Percentiles rank a stretch among this genome's conserved stretches.
These are phyloP conservation scores for Dinothrombium tinctorium DNA, from an alignment of 1,140 invertebrate genomes.

Conservation along the genomic window DNA sequence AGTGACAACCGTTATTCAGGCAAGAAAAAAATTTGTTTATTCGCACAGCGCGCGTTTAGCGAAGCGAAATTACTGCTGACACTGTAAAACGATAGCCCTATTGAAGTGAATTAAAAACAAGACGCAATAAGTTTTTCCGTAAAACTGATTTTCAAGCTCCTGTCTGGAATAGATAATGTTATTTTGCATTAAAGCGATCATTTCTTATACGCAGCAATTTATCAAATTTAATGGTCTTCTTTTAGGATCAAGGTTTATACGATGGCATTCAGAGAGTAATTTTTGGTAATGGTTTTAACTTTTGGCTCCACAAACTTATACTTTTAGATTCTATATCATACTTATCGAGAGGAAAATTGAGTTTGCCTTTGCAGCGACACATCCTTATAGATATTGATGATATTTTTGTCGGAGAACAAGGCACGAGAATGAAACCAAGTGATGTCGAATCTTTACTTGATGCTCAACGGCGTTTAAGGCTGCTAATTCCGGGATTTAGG, in stretches of 20 bases:
- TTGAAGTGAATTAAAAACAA: too few relatives aligned
- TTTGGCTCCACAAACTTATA: conserved; percentile 76
- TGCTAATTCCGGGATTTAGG: conserved; percentile 28
- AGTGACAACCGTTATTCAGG: conserved; percentile 49
- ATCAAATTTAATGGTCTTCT: background rate
- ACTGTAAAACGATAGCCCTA: too few relatives aligned
- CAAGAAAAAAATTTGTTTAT: conserved; percentile 17
- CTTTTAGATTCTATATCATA: conserved; percentile 80
- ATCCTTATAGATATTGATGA: conserved; percentile 96
- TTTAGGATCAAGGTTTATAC: conserved; percentile 60
- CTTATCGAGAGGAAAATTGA: conserved; percentile 47
- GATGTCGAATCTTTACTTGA: conserved; percentile 56
- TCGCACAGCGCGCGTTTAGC: too few relatives aligned
- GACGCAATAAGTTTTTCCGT: too few relatives aligned
- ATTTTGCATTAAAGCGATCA: too few relatives aligned
- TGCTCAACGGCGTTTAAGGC: conserved; percentile 52
- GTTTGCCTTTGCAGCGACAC: conserved; percentile 59
- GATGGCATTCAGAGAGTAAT: conserved; percentile 75
- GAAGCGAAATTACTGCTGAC: too few relatives aligned
- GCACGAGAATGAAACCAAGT: conserved; percentile 31
- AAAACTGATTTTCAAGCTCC: background rate
- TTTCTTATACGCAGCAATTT: too few relatives aligned
- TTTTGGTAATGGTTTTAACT: conserved; percentile 67
- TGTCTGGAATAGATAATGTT: background rate
- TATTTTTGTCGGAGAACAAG: conserved; percentile 85